Base-by-base conservation (phyloP, 2,888 invertebrate species). In the Melangyna quadrimaculata region DNA sequence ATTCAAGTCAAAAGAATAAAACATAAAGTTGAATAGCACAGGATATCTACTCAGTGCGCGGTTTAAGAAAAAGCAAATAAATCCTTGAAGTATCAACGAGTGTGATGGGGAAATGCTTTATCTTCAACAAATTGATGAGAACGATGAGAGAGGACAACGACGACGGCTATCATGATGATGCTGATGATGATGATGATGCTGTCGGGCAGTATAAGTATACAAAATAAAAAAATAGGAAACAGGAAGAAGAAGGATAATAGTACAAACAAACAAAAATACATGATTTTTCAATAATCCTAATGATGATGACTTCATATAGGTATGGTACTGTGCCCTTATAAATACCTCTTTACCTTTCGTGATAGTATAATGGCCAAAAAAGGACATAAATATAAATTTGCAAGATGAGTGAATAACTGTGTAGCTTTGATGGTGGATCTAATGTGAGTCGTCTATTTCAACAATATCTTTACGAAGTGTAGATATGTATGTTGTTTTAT, bases 211-310 rank as follows among this genome's bases (percentile, higher is more conserved):
- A 51, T n/a, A 14, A 24, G 48, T 40, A 51, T n/a, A 14, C 19
- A 57, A 48, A 63, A 63, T 29, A 78, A 67, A 55, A 69, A 45
- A 53, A 55, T 57, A 61, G 45, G 48, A 75, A 80, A 53, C 65
- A 80, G 69, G 72, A 86, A 81, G 73, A 86, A 43, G 43, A 61
- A 77, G 75, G 63, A 86, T 86, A 86, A 78, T 78, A 81, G 86
- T 78, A 51, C 63, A 77, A 75, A 81, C 86, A 86, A 86, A 86
- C 86, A 86, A 72, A 86, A 81, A 81, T 81, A 86, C 86, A 86
- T 86, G 86, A 86, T 81, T 86, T 86, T 86, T 86, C 86, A 86
- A 86, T 86, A 86, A 86, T 86, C 81, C 81, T 86, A 86, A 86
- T 86, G 86, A 86, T 86, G 86, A 86, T 86, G 73, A 81, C 81